Evolutionary conservation across 2,888 invertebrate species (phyloP).

Genomic region (Callyntrura guangdongensis): DNA sequence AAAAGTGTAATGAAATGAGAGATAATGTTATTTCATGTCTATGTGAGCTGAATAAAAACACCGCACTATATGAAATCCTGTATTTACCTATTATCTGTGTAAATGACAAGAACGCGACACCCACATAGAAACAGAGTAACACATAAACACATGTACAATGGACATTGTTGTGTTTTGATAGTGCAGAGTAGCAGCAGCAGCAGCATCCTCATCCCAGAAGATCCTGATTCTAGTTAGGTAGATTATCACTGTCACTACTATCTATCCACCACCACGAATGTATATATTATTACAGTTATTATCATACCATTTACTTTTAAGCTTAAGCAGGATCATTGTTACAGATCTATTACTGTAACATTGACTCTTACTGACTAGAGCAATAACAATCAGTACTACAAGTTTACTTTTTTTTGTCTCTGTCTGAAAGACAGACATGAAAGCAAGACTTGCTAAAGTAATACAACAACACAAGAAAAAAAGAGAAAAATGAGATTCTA

Average conservation of each 20-base stretch:
- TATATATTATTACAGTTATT: background rate
- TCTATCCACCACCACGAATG: too few relatives aligned
- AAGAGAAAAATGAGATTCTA: background rate
- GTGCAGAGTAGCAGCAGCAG: background rate
- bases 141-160: background rate
- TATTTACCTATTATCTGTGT: background rate
- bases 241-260: background rate
- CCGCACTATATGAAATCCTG: background rate
- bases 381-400: background rate
- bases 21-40: background rate
- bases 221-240: constrained; percentile 11
- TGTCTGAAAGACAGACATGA: too few relatives aligned
- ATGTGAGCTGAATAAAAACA: background rate
- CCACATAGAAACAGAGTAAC: background rate
- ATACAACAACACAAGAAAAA: background rate
- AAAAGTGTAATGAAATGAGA: constrained; percentile 4
- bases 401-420: background rate
- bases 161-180: background rate
- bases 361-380: background rate
- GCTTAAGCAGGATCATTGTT: constrained; percentile 9
- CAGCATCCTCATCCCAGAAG: background rate
- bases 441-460: background rate
- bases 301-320: background rate
- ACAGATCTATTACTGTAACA: constrained; percentile 14
- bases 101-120: background rate